phyloP scores from a whole-genome alignment of 2,797 vertebrate species.

The Chelmon rostratus region DNA sequence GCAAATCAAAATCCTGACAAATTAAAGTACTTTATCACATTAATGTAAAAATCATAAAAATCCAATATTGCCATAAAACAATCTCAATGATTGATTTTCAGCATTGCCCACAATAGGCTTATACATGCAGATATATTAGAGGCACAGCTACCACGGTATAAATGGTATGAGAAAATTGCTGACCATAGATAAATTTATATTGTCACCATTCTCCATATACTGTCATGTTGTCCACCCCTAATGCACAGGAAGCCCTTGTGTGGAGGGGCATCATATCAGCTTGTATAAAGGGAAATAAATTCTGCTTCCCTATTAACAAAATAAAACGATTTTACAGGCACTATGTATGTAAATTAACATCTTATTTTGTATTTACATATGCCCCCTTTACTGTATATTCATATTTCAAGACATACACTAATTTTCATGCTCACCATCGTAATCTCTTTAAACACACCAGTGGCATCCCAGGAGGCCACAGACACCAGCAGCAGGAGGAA shows the following conservation, averaged over 20 bases:
- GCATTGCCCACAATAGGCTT: not conserved
- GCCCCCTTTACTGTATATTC: not conserved
- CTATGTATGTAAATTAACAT: not conserved
- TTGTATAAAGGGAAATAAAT: not conserved
- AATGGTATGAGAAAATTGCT: slow-evolving; percentile 3
- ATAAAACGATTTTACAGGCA: not conserved
- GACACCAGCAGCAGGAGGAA: slow-evolving; percentile 4
- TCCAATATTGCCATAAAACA: slow-evolving; percentile 43
- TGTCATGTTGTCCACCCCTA: not conserved
- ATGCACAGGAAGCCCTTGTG: not conserved
- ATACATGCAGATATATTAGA: slow-evolving; percentile 14
- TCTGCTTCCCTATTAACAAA: not conserved
- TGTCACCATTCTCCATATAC: not conserved
- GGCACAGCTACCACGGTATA: not conserved
- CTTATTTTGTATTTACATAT: not conserved
- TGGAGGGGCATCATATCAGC: not conserved
- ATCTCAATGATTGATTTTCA: slow-evolving; percentile 33
- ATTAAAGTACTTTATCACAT: slow-evolving; percentile 45
- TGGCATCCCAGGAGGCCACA: slow-evolving; percentile 1
- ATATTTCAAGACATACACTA: not conserved
- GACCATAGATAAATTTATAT: not conserved
- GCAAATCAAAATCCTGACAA: slow-evolving; percentile 33
- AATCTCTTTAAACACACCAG: not conserved
- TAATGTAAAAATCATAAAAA: slow-evolving; percentile 33
- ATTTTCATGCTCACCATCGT: not conserved